Percentiles rank a stretch among this genome's conserved stretches.
Evolutionary conservation across 2,113 vertebrate species (phyloP).

Genomic region (Shinisaurus crocodilurus): DNA sequence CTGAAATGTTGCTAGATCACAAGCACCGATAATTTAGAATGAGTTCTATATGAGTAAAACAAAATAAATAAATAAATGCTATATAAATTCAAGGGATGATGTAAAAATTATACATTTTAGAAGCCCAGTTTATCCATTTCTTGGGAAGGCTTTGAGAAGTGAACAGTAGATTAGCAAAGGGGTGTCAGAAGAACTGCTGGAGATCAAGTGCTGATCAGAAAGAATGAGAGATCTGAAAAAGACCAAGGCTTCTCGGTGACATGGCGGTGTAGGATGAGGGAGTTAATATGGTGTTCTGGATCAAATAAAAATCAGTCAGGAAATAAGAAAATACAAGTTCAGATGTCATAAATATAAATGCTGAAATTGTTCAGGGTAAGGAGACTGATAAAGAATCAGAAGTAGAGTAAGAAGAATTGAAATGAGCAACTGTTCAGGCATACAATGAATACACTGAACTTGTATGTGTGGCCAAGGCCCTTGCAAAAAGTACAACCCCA

Average conservation of each 20-base stretch:
- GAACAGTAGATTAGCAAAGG: background rate
- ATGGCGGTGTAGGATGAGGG: background rate
- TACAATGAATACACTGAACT: background rate
- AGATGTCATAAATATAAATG: background rate
- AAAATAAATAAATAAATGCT: background rate
- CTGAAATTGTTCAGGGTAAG: background rate
- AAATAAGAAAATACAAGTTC: background rate
- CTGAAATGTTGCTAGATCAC: background rate
- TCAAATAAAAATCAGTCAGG: background rate
- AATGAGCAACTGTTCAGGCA: background rate
- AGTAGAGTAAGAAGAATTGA: background rate
- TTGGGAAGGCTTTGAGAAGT: background rate
- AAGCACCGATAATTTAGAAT: background rate
- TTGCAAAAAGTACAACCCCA: background rate
- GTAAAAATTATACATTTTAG: background rate
- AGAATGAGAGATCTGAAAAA: constrained; percentile 3
- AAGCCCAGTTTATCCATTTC: background rate
- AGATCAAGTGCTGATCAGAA: background rate
- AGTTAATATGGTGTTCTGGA: background rate
- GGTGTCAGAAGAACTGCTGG: background rate
- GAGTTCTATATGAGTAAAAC: background rate
- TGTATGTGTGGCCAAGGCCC: background rate
- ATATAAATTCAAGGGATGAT: background rate
- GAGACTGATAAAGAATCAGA: background rate
- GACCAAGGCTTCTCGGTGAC: background rate